phyloP scores from a whole-genome alignment of 1,140 invertebrate genomes.

The Penaeus indicus region DNA sequence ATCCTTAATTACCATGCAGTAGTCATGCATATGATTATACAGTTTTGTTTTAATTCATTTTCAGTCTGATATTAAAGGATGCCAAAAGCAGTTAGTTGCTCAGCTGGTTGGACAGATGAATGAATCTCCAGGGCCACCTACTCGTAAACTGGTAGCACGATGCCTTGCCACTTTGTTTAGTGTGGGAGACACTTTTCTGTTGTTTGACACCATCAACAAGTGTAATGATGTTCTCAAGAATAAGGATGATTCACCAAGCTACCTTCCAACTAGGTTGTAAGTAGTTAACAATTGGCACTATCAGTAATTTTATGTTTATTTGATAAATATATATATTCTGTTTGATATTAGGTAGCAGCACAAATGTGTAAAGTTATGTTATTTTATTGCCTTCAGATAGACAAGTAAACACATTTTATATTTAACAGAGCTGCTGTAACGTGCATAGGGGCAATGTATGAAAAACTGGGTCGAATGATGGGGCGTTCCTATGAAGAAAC shows the following conservation, averaged over 20 bases:
- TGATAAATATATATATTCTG: slow-evolving; percentile 15
- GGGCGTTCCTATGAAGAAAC: slow-evolving; percentile 98
- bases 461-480: slow-evolving; percentile 98
- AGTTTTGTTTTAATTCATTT: slow-evolving; percentile 67
- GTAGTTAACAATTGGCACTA: slow-evolving; percentile 69
- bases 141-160: slow-evolving; percentile 89
- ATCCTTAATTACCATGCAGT: too few species aligned
- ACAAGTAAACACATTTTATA: neutral
- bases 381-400: neutral
- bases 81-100: slow-evolving; percentile 94
- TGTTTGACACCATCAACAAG: slow-evolving; percentile 98
- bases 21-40: neutral
- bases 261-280: slow-evolving; percentile 94
- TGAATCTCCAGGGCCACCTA: slow-evolving; percentile 88
- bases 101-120: slow-evolving; percentile 92
- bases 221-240: slow-evolving; percentile 98
- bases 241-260: slow-evolving; percentile 97
- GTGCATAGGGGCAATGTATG: slow-evolving; percentile 97
- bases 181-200: slow-evolving; percentile 95
- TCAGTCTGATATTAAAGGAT: slow-evolving; percentile 95
- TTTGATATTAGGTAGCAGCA: neutral
- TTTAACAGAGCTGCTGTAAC: slow-evolving; percentile 91
- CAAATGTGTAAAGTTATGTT: neutral
- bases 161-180: slow-evolving; percentile 96
- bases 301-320: neutral